Base-by-base conservation (phyloP, 2,113 vertebrate genomes). In the Tautogolabrus adspersus region DNA sequence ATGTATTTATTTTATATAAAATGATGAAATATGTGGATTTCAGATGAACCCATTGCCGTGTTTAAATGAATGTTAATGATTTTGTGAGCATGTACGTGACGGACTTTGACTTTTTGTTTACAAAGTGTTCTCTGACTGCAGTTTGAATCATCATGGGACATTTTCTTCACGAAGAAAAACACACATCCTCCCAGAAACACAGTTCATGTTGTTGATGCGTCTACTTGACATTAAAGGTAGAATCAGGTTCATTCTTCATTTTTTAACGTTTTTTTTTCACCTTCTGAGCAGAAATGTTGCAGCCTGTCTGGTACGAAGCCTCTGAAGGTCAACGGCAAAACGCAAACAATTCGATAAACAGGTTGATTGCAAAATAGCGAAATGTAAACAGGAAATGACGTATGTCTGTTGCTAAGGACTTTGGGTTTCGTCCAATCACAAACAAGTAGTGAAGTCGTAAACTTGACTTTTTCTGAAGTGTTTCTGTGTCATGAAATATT, bases 1-100 rank as follows among this genome's bases (percentile, higher is more conserved):
- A 38, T 71, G 3, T 42, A 62, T 64, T 73, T 63, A 55, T 34
- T 26, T 72, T 62, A 30, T 8, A 59, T 21, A 7, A 49, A 34
- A 15, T 49, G 3, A 18, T 38, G 44, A 23, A 16, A 47, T 69
- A 46, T 58, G 21, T n/a, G 8, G 8, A n/a, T 52, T 8, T n/a
- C 3, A 19, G 16, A 7, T 19, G 5, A 46, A 46, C 12, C 15
- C 12, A 12, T 46, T 18, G 6, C 15, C 3, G 9, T 11, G 47
- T 47, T 51, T 18, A 16, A 47, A 47, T 46, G 11, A 46, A 4
- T 46, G 44, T 46, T 46, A 0, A 46, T 42, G 8, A 10, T 8
- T 42, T 8, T 15, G 44, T 46, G 1, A 15, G 44, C 10, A 46
- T 16, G 46, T 16, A n/a, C 10, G 2, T 21, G 19, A n/a, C 18